A percentile compares a stretch with the other conserved stretches of the same genome.
Conservation (phyloP, 2,113 vertebrate species). For the Stegastes partitus region DNA sequence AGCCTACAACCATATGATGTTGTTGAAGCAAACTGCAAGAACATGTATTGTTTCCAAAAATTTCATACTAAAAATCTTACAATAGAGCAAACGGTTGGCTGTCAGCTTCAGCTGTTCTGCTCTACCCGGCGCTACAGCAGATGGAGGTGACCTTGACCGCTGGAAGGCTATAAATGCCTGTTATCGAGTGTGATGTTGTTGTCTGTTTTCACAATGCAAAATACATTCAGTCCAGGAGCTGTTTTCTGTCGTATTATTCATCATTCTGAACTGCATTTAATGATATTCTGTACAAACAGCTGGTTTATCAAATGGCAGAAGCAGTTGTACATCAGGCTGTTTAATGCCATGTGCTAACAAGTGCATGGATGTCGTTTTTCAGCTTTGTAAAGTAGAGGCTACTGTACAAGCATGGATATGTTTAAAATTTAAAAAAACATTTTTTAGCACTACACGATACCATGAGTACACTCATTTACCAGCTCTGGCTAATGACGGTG, state of each 20-base stretch:
- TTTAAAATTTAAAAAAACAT: too few species aligned
- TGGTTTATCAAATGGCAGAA: slow-evolving; percentile 1
- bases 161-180: background rate
- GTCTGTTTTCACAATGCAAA: background rate
- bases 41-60: slow-evolving; percentile 1
- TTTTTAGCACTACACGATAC: background rate
- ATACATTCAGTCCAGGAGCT: background rate
- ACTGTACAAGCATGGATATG: background rate
- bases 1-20: slow-evolving; percentile 9
- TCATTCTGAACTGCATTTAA: background rate
- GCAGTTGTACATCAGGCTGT: background rate
- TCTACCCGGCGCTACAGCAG: slow-evolving; percentile 18
- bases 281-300: too few species aligned
- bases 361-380: background rate
- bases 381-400: background rate
- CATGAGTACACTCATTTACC: background rate
- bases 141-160: slow-evolving; percentile 57
- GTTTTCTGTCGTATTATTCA: background rate
- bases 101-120: slow-evolving; percentile 13
- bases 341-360: background rate
- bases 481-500: background rate
- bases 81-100: slow-evolving; percentile 11
- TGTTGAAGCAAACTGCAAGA: background rate
- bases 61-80: background rate
- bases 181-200: slow-evolving; percentile 5